Conservation (phyloP, 2,113 vertebrate genomes). For the Carassius auratus region DNA sequence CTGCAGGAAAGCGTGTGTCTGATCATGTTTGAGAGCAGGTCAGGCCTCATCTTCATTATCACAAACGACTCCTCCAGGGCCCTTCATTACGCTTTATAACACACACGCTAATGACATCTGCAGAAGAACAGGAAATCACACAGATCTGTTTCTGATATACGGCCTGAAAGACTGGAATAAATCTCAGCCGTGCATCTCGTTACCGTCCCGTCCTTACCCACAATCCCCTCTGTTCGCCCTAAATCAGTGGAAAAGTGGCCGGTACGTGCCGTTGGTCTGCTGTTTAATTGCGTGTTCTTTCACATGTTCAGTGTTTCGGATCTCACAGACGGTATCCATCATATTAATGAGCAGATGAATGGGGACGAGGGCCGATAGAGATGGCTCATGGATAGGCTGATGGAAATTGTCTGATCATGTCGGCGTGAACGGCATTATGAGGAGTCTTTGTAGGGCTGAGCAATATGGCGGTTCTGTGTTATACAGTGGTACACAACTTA, state of each 20-base stretch:
- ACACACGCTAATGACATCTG: constrained; percentile 74
- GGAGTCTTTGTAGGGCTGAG: background rate
- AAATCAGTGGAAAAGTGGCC: constrained; percentile 74
- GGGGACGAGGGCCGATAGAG: background rate
- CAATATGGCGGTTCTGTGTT: background rate
- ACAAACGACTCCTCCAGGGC: constrained; percentile 65
- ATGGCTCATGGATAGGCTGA: background rate
- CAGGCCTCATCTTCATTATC: constrained; percentile 71
- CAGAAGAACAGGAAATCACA: constrained; percentile 63
- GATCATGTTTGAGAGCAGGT: constrained; percentile 55
- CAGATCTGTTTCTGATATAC: constrained; percentile 64
- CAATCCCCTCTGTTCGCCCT: constrained; percentile 65
- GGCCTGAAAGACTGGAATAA: constrained; percentile 64
- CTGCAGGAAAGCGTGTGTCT: background rate
- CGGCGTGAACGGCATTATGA: background rate
- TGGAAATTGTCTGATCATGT: background rate
- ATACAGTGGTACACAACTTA: background rate
- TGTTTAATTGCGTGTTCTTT: constrained; percentile 75
- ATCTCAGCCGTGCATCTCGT: constrained; percentile 70
- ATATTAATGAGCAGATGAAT: constrained; percentile 20
- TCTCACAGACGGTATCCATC: constrained; percentile 58
- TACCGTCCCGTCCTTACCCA: constrained; percentile 66
- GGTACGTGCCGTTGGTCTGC: constrained; percentile 59
- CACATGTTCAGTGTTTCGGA: constrained; percentile 72
- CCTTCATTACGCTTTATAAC: constrained; percentile 57